Conservation (phyloP, 2,888 invertebrate genomes). For the Lymantria monacha region DNA sequence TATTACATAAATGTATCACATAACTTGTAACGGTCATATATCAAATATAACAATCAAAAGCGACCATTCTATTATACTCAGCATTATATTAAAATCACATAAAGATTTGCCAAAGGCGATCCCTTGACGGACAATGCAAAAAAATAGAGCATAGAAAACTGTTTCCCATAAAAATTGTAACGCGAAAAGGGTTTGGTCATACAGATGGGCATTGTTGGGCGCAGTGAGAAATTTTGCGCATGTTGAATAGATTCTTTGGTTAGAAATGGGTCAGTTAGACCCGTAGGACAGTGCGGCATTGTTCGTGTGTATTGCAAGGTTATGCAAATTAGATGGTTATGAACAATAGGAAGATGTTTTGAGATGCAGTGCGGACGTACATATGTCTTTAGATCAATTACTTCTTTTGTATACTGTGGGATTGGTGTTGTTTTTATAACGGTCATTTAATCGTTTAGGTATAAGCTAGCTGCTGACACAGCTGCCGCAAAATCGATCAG, state of each 20-base stretch:
- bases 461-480: too few relatives aligned
- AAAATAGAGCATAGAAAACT: constrained; percentile 74
- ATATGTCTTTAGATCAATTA: constrained; percentile 11
- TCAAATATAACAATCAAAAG: constrained; percentile 47
- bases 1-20: constrained; percentile 24
- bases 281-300: constrained; percentile 56
- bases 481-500: too few relatives aligned
- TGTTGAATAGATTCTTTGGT: constrained; percentile 54
- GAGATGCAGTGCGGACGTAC: constrained; percentile 45
- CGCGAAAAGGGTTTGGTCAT: constrained; percentile 71
- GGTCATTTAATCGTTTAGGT: constrained; percentile 5
- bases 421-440: constrained; percentile 15
- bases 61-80: constrained; percentile 52
- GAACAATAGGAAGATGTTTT: constrained; percentile 50
- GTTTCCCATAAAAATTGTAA: constrained; percentile 77
- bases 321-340: constrained; percentile 65
- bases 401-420: neutral
- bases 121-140: constrained; percentile 77
- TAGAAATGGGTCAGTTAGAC: constrained; percentile 74
- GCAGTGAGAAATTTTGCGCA: constrained; percentile 76
- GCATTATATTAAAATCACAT: constrained; percentile 66
- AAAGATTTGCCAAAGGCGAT: constrained; percentile 72
- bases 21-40: constrained; percentile 67
- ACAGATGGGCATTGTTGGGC: constrained; percentile 57
- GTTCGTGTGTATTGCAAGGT: constrained; percentile 62